These are phyloP conservation scores for Drosophila barbarae DNA, from an alignment of 2,888 invertebrate species.

Conservation along the genomic window DNA sequence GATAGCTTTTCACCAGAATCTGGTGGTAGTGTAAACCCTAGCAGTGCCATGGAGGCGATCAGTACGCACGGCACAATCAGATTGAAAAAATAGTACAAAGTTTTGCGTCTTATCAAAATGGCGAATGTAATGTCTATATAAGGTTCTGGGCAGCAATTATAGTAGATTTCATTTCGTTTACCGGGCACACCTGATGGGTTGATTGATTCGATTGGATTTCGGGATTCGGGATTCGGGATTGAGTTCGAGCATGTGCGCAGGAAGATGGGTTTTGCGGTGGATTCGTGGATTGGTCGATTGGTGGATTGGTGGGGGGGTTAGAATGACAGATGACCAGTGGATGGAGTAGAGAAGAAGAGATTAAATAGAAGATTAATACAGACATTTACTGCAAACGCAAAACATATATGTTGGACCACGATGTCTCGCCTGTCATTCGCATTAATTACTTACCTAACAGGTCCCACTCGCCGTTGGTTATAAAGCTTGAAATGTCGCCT, in stretches of 20 bases:
- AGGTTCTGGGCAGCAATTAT: constrained; percentile 98
- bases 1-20: constrained; percentile 99
- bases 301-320: not conserved
- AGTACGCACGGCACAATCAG: constrained; percentile 99
- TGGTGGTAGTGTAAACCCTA: constrained; percentile 98
- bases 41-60: constrained; percentile 98
- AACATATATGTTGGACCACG: not conserved
- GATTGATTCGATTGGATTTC: not conserved
- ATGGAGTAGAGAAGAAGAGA: constrained; percentile 38
- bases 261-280: not conserved
- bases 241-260: constrained; percentile 5
- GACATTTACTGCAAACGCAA: constrained; percentile 13
- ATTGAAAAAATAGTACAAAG: constrained; percentile 99
- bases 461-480: constrained; percentile 99
- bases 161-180: constrained; percentile 95
- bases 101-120: constrained; percentile 96
- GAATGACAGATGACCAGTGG: constrained; percentile 22
- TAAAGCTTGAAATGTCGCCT: constrained; percentile 98
- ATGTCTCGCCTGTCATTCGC: constrained; percentile 2
- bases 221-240: not conserved
- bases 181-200: constrained; percentile 89
- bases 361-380: constrained; percentile 22
- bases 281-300: no score
- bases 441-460: constrained; percentile 88
- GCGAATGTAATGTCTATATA: constrained; percentile 99